A percentile compares a stretch with the other conserved stretches of the same genome.
Evolutionary conservation across 2,888 invertebrate species (phyloP).

Genomic region (Melanophora roralis): DNA sequence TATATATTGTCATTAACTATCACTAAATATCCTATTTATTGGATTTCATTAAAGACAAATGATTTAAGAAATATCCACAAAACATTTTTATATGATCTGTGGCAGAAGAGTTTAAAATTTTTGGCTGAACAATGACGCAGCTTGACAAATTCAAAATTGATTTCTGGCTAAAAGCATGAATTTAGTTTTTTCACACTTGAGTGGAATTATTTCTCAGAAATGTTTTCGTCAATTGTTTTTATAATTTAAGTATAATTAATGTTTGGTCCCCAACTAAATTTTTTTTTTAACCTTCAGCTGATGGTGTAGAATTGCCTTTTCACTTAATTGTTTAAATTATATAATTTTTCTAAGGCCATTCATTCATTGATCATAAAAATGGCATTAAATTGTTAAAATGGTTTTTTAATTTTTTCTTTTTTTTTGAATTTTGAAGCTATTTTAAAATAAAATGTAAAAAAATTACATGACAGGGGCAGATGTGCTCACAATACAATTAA

Average conservation of each 20-base stretch:
- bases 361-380: constrained; percentile 49
- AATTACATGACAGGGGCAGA: constrained; percentile 4
- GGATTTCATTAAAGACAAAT: constrained; percentile 47
- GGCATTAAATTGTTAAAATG: constrained; percentile 32
- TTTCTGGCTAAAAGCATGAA: constrained; percentile 33
- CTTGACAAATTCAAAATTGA: constrained; percentile 62
- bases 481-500: too few relatives aligned
- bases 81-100: constrained; percentile 30
- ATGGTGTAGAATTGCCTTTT: constrained; percentile 13
- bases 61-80: constrained; percentile 45
- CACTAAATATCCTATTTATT: constrained; percentile 50
- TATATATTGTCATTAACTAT: constrained; percentile 34
- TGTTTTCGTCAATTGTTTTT: constrained; percentile 21
- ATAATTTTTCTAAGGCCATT: constrained; percentile 51
- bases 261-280: constrained; percentile 64
- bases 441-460: background rate
- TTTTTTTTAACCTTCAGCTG: constrained; percentile 46
- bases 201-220: constrained; percentile 21
- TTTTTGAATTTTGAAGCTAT: background rate
- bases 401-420: constrained; percentile 39
- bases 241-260: constrained; percentile 65
- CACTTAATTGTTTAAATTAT: constrained; percentile 51
- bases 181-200: constrained; percentile 28
- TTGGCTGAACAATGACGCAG: constrained; percentile 65
- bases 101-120: background rate